Percentiles rank a stretch among this genome's conserved stretches.
These are phyloP conservation scores for Rutpela maculata DNA, from an alignment of 2,888 invertebrate genomes.

Conservation along the genomic window DNA sequence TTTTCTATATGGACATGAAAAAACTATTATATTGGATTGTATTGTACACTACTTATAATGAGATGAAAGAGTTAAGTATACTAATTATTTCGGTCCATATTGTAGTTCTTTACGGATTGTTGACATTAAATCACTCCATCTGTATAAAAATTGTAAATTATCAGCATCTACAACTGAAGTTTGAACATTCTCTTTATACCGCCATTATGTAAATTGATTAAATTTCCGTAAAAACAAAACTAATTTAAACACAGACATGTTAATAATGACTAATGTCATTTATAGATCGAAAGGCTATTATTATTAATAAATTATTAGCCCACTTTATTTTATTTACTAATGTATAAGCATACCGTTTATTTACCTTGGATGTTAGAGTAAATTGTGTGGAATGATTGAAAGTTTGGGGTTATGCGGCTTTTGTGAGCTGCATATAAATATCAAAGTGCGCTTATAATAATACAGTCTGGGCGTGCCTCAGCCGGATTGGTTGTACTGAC, in stretches of 20 bases:
- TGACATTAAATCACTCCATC: no score
- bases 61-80: no score
- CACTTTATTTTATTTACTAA: slow-evolving; percentile 13
- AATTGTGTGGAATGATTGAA: slow-evolving; percentile 55
- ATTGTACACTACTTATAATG: no score
- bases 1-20: no score
- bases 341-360: slow-evolving; percentile 35
- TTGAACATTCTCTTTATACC: neutral
- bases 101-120: no score
- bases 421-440: slow-evolving; percentile 61
- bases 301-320: neutral
- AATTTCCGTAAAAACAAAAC: neutral
- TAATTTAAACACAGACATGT: neutral
- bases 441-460: slow-evolving; percentile 58
- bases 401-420: slow-evolving; percentile 53
- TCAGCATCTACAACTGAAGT: no score
- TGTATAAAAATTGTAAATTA: no score
- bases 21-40: no score
- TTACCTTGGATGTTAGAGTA: slow-evolving; percentile 51
- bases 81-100: no score
- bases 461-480: slow-evolving; percentile 69
- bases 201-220: neutral
- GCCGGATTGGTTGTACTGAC: slow-evolving; percentile 70
- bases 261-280: neutral
- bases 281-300: neutral